Evolutionary conservation across 2,797 vertebrate genomes (phyloP), one percentile per base, ranked within the genome.

Genomic region (Trachurus trachurus): DNA sequence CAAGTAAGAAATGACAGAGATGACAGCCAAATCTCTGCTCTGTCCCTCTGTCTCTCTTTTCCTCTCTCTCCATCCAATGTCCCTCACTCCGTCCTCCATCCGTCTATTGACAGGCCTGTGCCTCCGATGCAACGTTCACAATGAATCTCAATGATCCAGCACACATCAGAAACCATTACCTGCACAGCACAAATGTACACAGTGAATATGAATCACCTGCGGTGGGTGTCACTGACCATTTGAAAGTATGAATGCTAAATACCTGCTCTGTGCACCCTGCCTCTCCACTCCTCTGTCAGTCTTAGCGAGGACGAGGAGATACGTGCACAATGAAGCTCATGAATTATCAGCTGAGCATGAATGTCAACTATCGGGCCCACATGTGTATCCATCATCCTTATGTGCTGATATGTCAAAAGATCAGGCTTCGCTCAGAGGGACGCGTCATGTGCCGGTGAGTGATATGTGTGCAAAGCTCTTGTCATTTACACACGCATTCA

Each of bases 131-230:
- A 53, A 42, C 8, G 44, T 87, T 82, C 78, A 81, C 81, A 76
- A 71, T 86, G 91, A 91, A 93, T 94, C 76, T 85, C 88, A 93
- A 91, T 91, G 90, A 90, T 89, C 85, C 84, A 13, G 81, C 74
- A 34, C 0, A 52, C 67, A 87, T 87, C 87, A 74, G 74, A 83
- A 87, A 78, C 78, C 85, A 84, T 88, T 84, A 91, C 85, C 88
- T 90, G 80, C 66, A 61, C 40, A 54, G 69, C 85, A 67, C 89
- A 85, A 89, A 87, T 80, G 75, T 87, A 90, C 88, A 87, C 56
- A 26, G 82, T 85, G 89, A 87, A 90, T 91, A 85, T 85, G 85
- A 92, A 90, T 92, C 66, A 81, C 62, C 62, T 2, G 12, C 11
- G 0, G 56, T 70, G 50, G 60, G 64, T 87, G 85, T 86, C 84